Base-by-base conservation (phyloP, 2,797 vertebrate genomes). In the Malurus leucopterus region DNA sequence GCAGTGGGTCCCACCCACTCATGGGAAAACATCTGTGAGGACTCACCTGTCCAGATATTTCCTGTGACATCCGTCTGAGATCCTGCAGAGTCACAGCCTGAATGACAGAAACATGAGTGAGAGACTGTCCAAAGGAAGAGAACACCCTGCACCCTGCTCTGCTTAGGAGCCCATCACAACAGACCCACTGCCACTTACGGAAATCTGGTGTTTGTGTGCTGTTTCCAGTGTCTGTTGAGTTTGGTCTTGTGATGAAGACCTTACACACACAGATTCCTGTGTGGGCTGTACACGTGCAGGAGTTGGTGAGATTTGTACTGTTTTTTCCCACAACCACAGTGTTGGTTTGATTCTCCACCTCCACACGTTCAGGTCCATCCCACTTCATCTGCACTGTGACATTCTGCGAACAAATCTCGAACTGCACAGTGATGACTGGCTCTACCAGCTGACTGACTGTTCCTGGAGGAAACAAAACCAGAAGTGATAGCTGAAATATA, bases 281-380 rank as follows among this genome's bases (percentile, higher is more conserved):
- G 29, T 0, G 2, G 30, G 23, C 41, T 46, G 15, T 10, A 22
- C 3, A 4, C 6, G 1, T 2, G 3, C 3, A 1, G 9, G 34
- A 16, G 22, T 1, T 11, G 61, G 9, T 78, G 41, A 40, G 20
- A 44, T 40, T 6, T 20, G 9, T 15, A 38, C 6, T 14, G 8
- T 40, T 40, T 80, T 40, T 8, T 77, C 3, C 2, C 20, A 18
- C 44, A 80, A 12, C 11, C 4, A 0, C 2, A 27, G 9, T 3
- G 5, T 4, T 38, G 26, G 7, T 51, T 93, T 47, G 69, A 27
- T 15, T 73, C 26, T 9, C 0, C 8, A 1, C 2, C 21, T 74
- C 8, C 40, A 9, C 38, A 47, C 11, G 7, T 54, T 17, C 17
- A 47, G 8, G 3, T 58, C 17, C 10, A 24, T 13, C 18, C 19